Evolutionary conservation across 2,888 invertebrate species (phyloP), one percentile per base, ranked within the genome.

Genomic region (Trichogramma dendrolimi): DNA sequence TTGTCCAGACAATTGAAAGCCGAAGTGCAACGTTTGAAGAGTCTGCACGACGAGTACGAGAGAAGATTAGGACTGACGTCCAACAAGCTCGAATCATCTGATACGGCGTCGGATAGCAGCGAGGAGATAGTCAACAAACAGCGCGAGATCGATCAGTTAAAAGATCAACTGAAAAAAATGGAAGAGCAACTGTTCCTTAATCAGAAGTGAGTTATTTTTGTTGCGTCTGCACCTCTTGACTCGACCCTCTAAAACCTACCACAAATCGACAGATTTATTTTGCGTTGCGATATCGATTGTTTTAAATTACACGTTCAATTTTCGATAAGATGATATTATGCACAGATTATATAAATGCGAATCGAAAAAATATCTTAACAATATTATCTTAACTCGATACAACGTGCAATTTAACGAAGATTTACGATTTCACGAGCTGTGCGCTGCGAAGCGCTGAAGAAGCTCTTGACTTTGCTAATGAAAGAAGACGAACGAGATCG

Each of bases 21-120:
- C 0, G 90, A 90, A 80, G 87, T 90, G 44, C 84, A 86, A 69
- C 81, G 86, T 40, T 75, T 90, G n/a, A 82, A 85, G 61, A 83
- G 84, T 1, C 77, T 86, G 50, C 80, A 82, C 5, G 83, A 85
- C 70, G 84, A 85, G 61, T 85, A 83, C 69, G 85, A 86, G 71
- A 79, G 81, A 39, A 76, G 76, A 67, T 68, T 73, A 27, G 73
- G 73, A 50, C 59, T 69, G n/a, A 70, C 71, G 1, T 70, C 71
- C 1, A 71, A 74, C 8, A 69, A 72, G n/a, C 67, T 77, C 46
- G 71, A 74, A 51, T 67, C 70, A 4, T 64, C 69, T 4, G 72
- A 69, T 4, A 52, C 69, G 4, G 52, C 60, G 0, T 60, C 61
- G 0, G 69, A 72, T 11, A 69, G 60, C 48, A 66, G 62, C 5